Conservation (phyloP, 2,797 vertebrate species). For the Calcarius lapponicus region DNA sequence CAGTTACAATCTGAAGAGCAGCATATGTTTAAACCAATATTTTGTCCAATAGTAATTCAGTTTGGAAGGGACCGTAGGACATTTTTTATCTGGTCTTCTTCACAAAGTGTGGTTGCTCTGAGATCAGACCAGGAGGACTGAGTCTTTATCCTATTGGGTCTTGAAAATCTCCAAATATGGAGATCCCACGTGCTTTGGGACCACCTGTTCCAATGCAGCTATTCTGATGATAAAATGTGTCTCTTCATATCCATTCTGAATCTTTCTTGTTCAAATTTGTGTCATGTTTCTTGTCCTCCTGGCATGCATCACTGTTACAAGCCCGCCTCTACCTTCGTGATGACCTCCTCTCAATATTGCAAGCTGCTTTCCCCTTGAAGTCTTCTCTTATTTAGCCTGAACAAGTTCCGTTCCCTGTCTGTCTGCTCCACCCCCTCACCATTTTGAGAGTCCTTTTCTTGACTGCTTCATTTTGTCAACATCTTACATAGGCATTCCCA, state of each 20-base stretch:
- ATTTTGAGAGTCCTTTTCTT: not conserved
- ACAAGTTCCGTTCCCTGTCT: not conserved
- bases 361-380: not conserved
- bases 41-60: not conserved
- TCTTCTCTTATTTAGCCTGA: not conserved
- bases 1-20: not conserved
- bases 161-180: not conserved
- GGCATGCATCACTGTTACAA: not conserved
- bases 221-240: not conserved
- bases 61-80: not conserved
- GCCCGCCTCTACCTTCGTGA: not conserved
- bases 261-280: not conserved
- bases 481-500: not conserved
- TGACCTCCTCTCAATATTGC: not conserved
- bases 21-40: not conserved
- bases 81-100: not conserved
- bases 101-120: not conserved
- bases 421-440: not conserved
- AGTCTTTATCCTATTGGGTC: not conserved
- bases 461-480: not conserved
- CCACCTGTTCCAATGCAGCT: not conserved
- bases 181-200: not conserved
- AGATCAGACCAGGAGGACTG: not conserved
- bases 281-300: not conserved
- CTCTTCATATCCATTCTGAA: not conserved